Evolutionary conservation across 2,888 invertebrate genomes (phyloP), one percentile per base, ranked within the genome.

Genomic region (Hybos culiciformis): DNA sequence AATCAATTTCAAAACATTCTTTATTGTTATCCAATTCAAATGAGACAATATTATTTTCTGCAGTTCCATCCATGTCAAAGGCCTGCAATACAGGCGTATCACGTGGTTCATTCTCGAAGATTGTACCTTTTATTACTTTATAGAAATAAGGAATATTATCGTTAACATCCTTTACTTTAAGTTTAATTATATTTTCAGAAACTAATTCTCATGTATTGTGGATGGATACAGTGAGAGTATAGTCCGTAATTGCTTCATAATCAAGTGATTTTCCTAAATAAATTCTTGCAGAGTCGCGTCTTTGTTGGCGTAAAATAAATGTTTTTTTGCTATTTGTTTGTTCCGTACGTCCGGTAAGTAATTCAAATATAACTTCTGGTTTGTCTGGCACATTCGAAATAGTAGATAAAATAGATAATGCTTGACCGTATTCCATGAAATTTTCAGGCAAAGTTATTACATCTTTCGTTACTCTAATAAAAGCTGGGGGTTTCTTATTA

Each of bases 81-180:
- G 91, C 92, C 66, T 84, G 83, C 83, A 90, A 87, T 1, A 91
- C 91, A 9, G 79, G 80, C 5, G 85, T 86, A 4, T 87, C 88
- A 0, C 76, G 69, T 0, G 76, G 76, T 59, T 90, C 87, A 58
- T 92, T 88, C 68, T 91, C 91, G 46, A 85, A 66, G 5, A 91
- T 87, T 53, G 79, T 82, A 2, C 88, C 90, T 14, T 78, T 77
- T 54, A 80, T 74, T 12, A 83, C 76, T 62, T 87, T 85, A 37
- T 83, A 81, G 57, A 93, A 91, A 52, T 78, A 78, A 1, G 83
- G 93, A 51, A 85, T 83, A 57, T 90, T 90, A 60, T 93, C 93
- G 58, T 93, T 93, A 0, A 88, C 88, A 60, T 93, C 92, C 57
- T 77, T 72, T 2, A 93, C 75, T 62, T 79, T 76, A 24, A 93